Evolutionary conservation across 2,113 vertebrate species (phyloP).

Genomic region (Aldabrachelys gigantea): DNA sequence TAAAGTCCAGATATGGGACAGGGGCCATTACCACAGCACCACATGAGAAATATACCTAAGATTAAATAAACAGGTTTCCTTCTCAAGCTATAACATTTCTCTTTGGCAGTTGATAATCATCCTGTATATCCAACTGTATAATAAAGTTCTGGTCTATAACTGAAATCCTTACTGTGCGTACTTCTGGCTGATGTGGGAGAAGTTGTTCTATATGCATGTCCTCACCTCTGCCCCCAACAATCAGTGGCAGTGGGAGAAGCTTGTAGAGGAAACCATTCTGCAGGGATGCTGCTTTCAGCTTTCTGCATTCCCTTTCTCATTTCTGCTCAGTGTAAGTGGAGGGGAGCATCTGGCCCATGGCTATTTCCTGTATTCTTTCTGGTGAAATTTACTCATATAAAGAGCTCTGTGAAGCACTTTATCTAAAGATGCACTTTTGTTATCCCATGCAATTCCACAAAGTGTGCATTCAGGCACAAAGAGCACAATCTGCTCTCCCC

Average conservation of each 20-base stretch:
- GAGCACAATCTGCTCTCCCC: constrained; percentile 45
- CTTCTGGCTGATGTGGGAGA: background rate
- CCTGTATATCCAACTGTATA: background rate
- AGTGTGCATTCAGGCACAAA: constrained; percentile 55
- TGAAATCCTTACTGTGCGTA: fast-evolving
- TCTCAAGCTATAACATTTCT: background rate
- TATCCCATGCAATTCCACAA: background rate
- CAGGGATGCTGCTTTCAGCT: fast-evolving
- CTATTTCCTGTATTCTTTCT: background rate
- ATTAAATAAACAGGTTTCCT: background rate
- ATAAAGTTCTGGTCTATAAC: background rate
- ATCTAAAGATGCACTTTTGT: constrained; percentile 17
- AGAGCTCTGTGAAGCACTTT: no score
- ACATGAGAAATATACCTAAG: background rate
- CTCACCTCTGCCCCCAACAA: background rate
- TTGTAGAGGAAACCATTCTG: background rate
- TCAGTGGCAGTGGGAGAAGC: fast-evolving
- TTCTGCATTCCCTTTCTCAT: background rate
- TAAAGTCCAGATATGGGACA: no score
- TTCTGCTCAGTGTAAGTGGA: background rate
- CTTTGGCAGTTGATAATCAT: background rate
- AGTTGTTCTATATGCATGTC: no score
- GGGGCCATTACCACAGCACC: no score
- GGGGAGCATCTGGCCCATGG: background rate
- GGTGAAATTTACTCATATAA: constrained; percentile 5